Evolutionary conservation across 92 coral and sea anemone genomes (phyloP).

Genomic region (Phenganax stokvisi): DNA sequence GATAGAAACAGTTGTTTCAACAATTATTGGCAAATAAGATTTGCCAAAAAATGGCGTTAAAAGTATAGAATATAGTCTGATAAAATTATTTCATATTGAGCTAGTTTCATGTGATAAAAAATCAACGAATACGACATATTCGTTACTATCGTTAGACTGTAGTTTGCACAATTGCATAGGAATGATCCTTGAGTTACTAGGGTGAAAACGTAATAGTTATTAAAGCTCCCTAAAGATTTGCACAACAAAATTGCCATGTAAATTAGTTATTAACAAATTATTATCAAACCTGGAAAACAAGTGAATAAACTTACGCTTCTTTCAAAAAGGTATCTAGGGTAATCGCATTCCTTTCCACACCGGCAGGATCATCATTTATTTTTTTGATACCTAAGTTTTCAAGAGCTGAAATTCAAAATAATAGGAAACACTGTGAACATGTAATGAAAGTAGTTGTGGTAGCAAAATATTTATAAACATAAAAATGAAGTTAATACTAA

Average conservation of each 20-base stretch:
- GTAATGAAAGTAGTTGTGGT: neutral
- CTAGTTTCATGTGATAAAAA: no score
- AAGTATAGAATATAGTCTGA: no score
- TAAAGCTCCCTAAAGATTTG: neutral
- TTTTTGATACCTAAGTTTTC: slow-evolving; percentile 67
- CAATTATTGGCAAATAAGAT: no score
- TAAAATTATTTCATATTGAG: no score
- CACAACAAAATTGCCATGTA: neutral
- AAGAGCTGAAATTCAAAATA: slow-evolving; percentile 54
- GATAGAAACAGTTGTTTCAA: no score
- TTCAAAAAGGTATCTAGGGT: slow-evolving; percentile 67
- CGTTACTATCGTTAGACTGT: no score
- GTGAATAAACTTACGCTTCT: slow-evolving; percentile 77
- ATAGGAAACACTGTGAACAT: neutral
- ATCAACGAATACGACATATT: no score
- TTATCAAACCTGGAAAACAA: neutral
- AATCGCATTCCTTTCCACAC: slow-evolving; percentile 75
- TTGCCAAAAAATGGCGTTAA: no score
- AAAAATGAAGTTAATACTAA: neutral
- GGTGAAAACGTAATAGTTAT: neutral
- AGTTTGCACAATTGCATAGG: no score
- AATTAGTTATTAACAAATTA: neutral
- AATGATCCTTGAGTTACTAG: no score
- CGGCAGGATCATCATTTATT: slow-evolving; percentile 70
- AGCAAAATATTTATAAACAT: neutral